Conservation (phyloP, 1,140 invertebrate species). For the Drosophila micromelanica region DNA sequence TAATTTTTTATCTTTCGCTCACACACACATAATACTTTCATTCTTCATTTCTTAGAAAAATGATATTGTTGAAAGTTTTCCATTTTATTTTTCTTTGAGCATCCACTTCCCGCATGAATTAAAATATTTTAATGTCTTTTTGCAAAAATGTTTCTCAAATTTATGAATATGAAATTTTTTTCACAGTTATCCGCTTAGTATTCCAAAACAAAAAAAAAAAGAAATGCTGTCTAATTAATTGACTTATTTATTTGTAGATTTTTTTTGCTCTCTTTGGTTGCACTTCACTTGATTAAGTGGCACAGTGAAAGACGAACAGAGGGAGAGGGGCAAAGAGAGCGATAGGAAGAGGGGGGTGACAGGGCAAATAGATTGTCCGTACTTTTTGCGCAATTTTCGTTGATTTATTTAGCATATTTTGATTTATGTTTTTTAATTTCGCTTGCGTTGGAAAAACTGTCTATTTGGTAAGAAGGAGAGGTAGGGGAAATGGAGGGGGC, state of each 20-base stretch:
- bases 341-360: not conserved
- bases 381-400: slow-evolving; percentile 56
- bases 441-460: slow-evolving; percentile 36
- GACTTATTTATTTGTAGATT: slow-evolving; percentile 44
- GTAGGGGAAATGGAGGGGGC: not conserved
- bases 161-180: not conserved
- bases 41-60: not conserved
- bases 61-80: not conserved
- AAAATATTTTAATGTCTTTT: slow-evolving; percentile 11
- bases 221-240: slow-evolving; percentile 49
- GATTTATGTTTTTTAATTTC: slow-evolving; percentile 77
- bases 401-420: slow-evolving; percentile 71
- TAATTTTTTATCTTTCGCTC: no score
- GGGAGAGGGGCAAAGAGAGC: not conserved
- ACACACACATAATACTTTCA: no score
- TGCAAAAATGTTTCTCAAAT: slow-evolving; percentile 3
- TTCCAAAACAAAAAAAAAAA: slow-evolving; percentile 31
- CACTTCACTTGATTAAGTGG: slow-evolving; percentile 36
- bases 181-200: slow-evolving; percentile 4
- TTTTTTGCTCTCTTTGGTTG: slow-evolving; percentile 9
- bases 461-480: not conserved
- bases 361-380: slow-evolving; percentile 22
- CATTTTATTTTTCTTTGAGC: not conserved
- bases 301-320: slow-evolving; percentile 7
- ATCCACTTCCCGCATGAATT: slow-evolving; percentile 1